Conservation (phyloP, 2,797 vertebrate genomes). For the Antrozous pallidus region DNA sequence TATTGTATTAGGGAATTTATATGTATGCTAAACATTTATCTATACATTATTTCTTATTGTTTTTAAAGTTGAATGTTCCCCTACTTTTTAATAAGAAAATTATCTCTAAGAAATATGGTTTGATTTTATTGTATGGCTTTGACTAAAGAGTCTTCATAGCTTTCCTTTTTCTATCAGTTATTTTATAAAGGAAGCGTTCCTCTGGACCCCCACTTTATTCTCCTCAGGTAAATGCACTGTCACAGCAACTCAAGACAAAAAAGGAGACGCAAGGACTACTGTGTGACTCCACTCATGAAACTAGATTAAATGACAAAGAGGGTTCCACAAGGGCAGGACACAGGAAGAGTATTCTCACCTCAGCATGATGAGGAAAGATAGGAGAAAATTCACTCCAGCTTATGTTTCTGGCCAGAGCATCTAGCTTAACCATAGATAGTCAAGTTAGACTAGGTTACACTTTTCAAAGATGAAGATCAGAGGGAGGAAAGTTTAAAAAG, state of each 20-base stretch:
- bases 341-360: not conserved
- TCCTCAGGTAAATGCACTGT: not conserved
- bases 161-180: not conserved
- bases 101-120: not conserved
- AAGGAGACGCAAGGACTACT: not conserved
- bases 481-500: not conserved
- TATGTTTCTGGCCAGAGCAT: not conserved
- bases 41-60: not conserved
- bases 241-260: not conserved
- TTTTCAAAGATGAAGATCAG: not conserved
- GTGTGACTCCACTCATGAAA: not conserved
- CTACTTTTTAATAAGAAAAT: constrained; percentile 15
- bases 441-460: not conserved
- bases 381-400: not conserved
- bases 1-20: not conserved
- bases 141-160: not conserved
- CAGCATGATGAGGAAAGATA: not conserved
- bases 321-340: not conserved
- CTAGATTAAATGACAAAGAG: not conserved
- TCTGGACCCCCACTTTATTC: not conserved
- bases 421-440: not conserved
- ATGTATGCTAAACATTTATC: not conserved
- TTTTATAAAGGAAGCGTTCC: not conserved
- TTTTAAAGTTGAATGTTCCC: not conserved
- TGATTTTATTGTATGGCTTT: not conserved